Percentiles rank a stretch among this genome's conserved stretches.
Conservation (phyloP, 2,113 vertebrate genomes). For the Eolophus roseicapilla region DNA sequence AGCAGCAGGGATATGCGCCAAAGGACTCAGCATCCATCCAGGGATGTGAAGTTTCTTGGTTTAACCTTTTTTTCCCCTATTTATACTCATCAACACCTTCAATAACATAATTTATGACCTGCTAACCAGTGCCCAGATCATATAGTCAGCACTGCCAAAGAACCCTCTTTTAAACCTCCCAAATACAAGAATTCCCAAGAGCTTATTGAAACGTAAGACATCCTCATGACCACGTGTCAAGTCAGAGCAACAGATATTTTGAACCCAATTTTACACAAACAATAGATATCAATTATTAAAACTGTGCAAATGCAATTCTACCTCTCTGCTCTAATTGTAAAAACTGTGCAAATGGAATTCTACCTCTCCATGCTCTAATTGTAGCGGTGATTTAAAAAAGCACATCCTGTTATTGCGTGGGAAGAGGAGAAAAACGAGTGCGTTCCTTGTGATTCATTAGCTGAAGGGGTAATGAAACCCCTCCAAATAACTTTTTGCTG, state of each 20-base stretch:
- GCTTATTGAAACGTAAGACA: background rate
- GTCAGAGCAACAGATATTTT: background rate
- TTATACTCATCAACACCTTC: background rate
- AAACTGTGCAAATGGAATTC: background rate
- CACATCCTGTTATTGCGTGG: background rate
- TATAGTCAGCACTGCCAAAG: background rate
- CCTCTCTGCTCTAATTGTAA: background rate
- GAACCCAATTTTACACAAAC: background rate
- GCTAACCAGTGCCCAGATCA: background rate
- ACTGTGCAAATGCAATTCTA: background rate
- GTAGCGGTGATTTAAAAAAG: background rate
- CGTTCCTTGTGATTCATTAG: slow-evolving; percentile 4
- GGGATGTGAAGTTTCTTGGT: background rate
- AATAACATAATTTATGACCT: background rate
- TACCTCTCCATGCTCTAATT: background rate
- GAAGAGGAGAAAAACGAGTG: background rate
- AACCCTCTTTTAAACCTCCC: background rate
- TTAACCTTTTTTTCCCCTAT: background rate
- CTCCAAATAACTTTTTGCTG: background rate
- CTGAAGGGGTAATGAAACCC: background rate
- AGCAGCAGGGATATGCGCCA: background rate
- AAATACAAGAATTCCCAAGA: background rate
- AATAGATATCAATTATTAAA: background rate
- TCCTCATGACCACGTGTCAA: background rate
- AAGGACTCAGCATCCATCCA: background rate